Conservation (phyloP, 2,888 invertebrate species). For the Netelia fuscicornis region DNA sequence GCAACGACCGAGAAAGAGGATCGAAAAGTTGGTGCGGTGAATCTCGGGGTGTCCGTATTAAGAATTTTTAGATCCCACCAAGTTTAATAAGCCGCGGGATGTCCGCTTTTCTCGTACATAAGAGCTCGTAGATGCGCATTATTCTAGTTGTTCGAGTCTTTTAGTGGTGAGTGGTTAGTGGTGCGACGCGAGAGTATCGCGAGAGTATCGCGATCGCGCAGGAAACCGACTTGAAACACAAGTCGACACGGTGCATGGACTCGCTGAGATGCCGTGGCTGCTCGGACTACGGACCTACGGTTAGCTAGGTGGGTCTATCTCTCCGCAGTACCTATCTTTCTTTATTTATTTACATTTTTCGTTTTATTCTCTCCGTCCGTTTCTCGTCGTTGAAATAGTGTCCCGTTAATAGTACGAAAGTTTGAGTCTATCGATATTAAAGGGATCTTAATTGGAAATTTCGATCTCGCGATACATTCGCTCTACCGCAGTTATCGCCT, state of each 20-base stretch:
- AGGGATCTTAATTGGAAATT: slow-evolving; percentile 19
- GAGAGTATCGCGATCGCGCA: slow-evolving; percentile 73
- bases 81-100: neutral
- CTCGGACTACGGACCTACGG: slow-evolving; percentile 81
- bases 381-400: neutral
- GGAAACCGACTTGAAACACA: slow-evolving; percentile 64
- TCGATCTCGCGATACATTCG: slow-evolving; percentile 30
- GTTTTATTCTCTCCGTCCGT: neutral
- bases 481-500: slow-evolving; percentile 11
- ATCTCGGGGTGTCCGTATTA: neutral
- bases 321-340: neutral
- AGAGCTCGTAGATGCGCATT: neutral
- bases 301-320: slow-evolving; percentile 81
- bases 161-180: slow-evolving; percentile 75
- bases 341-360: neutral
- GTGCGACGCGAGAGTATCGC: slow-evolving; percentile 73
- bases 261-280: slow-evolving; percentile 83
- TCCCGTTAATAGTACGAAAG: neutral
- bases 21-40: neutral
- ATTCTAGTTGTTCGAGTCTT: slow-evolving; percentile 43
- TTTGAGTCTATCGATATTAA: neutral
- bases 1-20: neutral
- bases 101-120: neutral
- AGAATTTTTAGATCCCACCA: neutral
- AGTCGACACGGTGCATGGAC: slow-evolving; percentile 77